Evolutionary conservation across 2,113 vertebrate species (phyloP).

Genomic region (Phoxinus phoxinus): DNA sequence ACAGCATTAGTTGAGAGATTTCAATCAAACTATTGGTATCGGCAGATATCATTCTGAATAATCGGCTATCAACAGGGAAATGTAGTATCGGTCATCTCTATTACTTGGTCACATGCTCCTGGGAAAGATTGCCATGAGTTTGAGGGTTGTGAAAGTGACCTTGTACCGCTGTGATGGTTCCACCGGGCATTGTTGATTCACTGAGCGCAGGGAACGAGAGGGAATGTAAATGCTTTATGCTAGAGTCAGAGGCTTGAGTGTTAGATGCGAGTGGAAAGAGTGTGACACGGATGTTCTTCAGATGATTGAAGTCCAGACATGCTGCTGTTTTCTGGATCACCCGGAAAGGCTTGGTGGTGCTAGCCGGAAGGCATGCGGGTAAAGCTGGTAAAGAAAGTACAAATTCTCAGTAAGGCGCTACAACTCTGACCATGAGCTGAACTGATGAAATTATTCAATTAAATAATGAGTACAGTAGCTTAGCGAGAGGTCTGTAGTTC

Average conservation of each 20-base stretch:
- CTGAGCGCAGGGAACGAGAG: not conserved
- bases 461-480: not conserved
- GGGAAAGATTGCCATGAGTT: not conserved
- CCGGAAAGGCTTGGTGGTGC: not conserved
- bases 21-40: too few relatives aligned
- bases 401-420: not conserved
- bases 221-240: not conserved
- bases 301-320: slow-evolving; percentile 1
- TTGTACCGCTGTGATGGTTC: not conserved
- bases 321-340: slow-evolving; percentile 9
- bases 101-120: not conserved
- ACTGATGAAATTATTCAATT: not conserved
- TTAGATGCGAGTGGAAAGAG: slow-evolving; percentile 1
- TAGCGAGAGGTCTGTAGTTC: not conserved
- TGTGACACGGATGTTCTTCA: not conserved
- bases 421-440: slow-evolving; percentile 4
- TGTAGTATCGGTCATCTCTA: too few relatives aligned
- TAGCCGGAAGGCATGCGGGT: not conserved
- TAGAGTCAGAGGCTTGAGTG: not conserved
- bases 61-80: too few relatives aligned
- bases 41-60: too few relatives aligned
- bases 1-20: too few relatives aligned
- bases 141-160: slow-evolving; percentile 18
- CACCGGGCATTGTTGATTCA: slow-evolving; percentile 2
- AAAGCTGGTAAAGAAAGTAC: not conserved